Evolutionary conservation across 1,140 invertebrate genomes (phyloP), one percentile per base, ranked within the genome.

Genomic region (Halesus radiatus): DNA sequence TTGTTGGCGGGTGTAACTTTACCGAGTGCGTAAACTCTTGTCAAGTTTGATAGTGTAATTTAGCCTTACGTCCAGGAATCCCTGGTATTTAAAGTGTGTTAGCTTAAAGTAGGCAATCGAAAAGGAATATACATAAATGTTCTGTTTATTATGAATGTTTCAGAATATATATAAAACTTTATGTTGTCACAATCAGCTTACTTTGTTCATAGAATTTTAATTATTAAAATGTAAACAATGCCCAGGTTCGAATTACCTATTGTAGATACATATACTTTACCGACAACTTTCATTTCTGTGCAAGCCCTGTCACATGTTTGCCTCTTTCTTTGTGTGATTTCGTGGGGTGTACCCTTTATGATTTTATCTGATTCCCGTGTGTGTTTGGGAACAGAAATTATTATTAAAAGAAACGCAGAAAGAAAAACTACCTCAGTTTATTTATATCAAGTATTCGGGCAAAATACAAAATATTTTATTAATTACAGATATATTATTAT

Each of bases 391-490:
- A 52, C 3, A 26, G 23, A 80, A 76, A 77, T 76, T 64, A 58
- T 70, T 56, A 70, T 76, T n/a, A 78, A 62, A 78, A 52, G 29
- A 23, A 58, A 73, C 58, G 73, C 50, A 75, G 76, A 78, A 80
- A 58, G 62, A 82, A 82, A 80, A 80, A 79, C 81, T 83, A 83
- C 81, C 81, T 83, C 81, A 83, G 80, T 83, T 83, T 32, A 77
- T 83, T 80, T 73, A 80, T 73, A 80, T 78, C 78, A 70, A 23
- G 64, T 82, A 60, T 83, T 80, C 60, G 74, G 74, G 78, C 78
- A 60, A 74, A 78, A 52, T 58, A 70, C 16, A 79, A 79, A 66
- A 80, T 32, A 76, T 62, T 79, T 68, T 79, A 75, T 64, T 52
- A 15, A 73, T 62, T 62, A 76, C 62, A 80, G 29, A 75, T 76